Conservation (phyloP, 35 echinoderm and acorn worm genomes). For the Hemicentrotus pulcherrimus region DNA sequence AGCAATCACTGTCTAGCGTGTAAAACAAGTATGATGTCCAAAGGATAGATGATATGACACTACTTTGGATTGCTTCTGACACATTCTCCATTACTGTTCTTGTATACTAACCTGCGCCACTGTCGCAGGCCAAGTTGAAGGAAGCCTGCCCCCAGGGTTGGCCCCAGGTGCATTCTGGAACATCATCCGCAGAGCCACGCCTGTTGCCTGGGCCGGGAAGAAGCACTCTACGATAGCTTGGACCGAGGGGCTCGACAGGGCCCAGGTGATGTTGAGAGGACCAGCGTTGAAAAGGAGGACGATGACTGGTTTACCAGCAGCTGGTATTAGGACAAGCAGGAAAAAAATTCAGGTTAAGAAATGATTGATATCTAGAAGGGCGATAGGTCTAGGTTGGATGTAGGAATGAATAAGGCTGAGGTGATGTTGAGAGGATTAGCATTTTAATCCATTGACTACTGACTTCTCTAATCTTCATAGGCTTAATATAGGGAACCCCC, state of each 20-base stretch:
- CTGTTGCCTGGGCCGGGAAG: slow-evolving; percentile 91
- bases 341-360: not conserved
- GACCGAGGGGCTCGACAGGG: slow-evolving; percentile 55
- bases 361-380: too few relatives aligned
- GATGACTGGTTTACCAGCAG: slow-evolving; percentile 71
- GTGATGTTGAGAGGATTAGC: too few relatives aligned
- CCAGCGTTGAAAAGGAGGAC: slow-evolving; percentile 95
- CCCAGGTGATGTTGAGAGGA: slow-evolving; percentile 86
- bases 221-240: slow-evolving; percentile 92
- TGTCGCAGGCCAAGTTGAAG: slow-evolving; percentile 78
- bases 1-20: too few relatives aligned
- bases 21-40: too few relatives aligned
- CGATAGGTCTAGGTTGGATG: too few relatives aligned
- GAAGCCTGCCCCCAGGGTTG: slow-evolving; percentile 85
- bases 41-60: too few relatives aligned
- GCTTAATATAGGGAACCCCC: too few relatives aligned
- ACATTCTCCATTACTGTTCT: not conserved
- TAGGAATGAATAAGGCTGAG: too few relatives aligned
- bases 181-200: slow-evolving; percentile 68
- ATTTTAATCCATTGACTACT: too few relatives aligned
- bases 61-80: too few relatives aligned
- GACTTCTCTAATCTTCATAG: too few relatives aligned
- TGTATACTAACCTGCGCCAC: slow-evolving; percentile 71
- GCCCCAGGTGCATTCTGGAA: slow-evolving; percentile 66
- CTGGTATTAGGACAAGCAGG: slow-evolving; percentile 7